A percentile compares a stretch with the other conserved stretches of the same genome.
These are phyloP conservation scores for Nannobrachium achirus DNA, from an alignment of 2,113 vertebrate species.

Conservation along the genomic window DNA sequence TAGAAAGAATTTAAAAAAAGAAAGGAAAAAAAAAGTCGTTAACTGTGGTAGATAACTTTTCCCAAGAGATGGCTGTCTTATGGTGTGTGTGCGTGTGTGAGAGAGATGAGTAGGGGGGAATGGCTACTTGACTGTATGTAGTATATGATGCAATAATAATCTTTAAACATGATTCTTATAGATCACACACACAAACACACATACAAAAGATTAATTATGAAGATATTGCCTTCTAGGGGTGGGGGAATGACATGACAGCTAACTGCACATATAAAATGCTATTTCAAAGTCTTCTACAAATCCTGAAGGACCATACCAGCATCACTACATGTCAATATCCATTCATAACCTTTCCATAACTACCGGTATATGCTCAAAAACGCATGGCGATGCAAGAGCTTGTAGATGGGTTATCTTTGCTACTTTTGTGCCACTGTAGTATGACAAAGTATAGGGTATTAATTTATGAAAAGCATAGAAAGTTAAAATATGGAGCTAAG, in stretches of 20 bases:
- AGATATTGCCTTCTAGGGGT: constrained; percentile 9
- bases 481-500: too few relatives aligned
- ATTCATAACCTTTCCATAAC: too few relatives aligned
- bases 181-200: constrained; percentile 9
- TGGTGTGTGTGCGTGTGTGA: neutral
- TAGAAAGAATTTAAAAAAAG: constrained; percentile 7
- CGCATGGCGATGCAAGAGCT: too few relatives aligned
- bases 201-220: constrained; percentile 16
- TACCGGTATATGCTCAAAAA: too few relatives aligned
- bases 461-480: too few relatives aligned
- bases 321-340: neutral
- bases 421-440: too few relatives aligned
- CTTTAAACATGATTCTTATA: too few relatives aligned
- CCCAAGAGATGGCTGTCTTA: neutral
- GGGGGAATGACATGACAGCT: constrained; percentile 20
- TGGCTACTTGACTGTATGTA: neutral
- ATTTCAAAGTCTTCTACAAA: neutral
- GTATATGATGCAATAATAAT: neutral
- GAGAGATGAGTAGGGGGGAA: neutral
- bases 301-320: neutral
- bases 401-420: too few relatives aligned
- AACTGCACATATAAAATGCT: too few relatives aligned
- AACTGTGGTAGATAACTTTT: constrained; percentile 28
- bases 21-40: constrained; percentile 49
- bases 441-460: too few relatives aligned